Evolutionary conservation across 1,140 invertebrate genomes (phyloP).

Genomic region (Melipona quadrifasciata): DNA sequence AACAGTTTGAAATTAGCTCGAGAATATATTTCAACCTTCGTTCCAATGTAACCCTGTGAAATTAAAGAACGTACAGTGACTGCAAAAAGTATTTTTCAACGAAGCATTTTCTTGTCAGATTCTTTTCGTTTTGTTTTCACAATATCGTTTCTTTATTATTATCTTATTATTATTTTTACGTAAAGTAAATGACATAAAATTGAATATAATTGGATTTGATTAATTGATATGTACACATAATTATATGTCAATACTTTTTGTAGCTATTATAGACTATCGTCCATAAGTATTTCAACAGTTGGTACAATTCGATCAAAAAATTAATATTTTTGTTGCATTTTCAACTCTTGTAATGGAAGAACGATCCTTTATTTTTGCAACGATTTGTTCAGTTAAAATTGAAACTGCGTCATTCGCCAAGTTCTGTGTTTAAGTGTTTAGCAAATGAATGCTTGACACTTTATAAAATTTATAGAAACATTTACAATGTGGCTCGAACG

Average conservation of each 20-base stretch:
- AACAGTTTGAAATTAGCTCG: background rate
- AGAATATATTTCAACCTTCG: constrained; percentile 3
- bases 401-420: no score
- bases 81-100: no score
- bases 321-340: background rate
- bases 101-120: no score
- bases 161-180: no score
- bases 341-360: background rate
- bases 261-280: background rate
- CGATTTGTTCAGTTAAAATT: background rate
- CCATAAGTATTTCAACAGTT: background rate
- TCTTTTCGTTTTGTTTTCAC: no score
- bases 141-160: no score
- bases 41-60: background rate
- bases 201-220: no score
- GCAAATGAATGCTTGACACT: background rate
- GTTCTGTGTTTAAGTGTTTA: background rate
- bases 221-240: no score
- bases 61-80: background rate
- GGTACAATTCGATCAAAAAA: background rate
- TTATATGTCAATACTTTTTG: no score
- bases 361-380: background rate
- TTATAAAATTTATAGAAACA: background rate
- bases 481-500: background rate
- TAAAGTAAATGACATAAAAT: no score